Conservation (phyloP, 1,140 invertebrate species). For the Cydia strobilella region DNA sequence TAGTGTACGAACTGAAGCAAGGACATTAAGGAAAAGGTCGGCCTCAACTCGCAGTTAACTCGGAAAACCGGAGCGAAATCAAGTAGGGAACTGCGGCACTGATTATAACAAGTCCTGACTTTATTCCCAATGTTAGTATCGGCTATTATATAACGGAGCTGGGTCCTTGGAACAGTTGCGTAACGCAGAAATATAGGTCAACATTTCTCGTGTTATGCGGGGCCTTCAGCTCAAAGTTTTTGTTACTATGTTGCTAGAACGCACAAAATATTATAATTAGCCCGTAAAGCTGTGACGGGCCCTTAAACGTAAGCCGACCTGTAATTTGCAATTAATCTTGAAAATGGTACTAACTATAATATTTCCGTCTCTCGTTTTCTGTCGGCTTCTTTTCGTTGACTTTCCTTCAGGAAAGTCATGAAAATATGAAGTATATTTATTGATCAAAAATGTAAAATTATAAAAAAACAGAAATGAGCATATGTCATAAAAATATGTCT, state of each 20-base stretch:
- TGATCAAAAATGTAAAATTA: no score
- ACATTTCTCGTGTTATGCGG: constrained; percentile 9
- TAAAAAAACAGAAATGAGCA: no score
- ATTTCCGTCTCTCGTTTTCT: neutral
- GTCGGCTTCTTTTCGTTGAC: neutral
- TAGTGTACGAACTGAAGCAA: neutral
- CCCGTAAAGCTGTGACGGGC: neutral
- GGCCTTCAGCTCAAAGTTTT: constrained; percentile 11
- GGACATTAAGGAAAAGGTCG: neutral
- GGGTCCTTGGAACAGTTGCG: constrained; percentile 23
- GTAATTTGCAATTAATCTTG: neutral
- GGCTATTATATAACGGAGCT: constrained; percentile 20
- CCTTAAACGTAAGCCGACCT: neutral
- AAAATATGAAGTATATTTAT: no score
- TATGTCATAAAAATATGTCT: neutral
- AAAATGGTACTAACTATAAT: neutral
- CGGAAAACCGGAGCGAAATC: neutral
- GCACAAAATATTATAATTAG: neutral
- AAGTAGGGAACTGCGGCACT: neutral
- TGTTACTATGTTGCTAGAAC: neutral
- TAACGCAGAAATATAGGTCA: constrained; percentile 27
- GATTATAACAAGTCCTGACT: constrained; percentile 13
- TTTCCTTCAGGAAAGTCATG: neutral
- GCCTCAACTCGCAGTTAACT: neutral
- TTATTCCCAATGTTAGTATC: constrained; percentile 22